These are phyloP conservation scores for Stenodema calcarata DNA, from an alignment of 2,888 invertebrate species.

Conservation along the genomic window DNA sequence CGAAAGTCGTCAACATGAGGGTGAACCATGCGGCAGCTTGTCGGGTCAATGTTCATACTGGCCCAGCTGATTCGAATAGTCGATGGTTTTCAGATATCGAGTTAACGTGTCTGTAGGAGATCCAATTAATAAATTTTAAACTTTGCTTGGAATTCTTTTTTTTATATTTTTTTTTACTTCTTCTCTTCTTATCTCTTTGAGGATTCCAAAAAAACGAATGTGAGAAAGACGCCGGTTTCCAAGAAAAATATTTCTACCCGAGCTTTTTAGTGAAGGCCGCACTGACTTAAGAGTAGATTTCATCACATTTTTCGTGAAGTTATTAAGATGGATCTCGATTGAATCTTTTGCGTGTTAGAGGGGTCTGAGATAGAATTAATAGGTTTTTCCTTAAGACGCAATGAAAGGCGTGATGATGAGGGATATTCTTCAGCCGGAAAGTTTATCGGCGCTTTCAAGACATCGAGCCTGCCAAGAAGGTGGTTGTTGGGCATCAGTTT, in stretches of 20 bases:
- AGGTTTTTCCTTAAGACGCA: not conserved
- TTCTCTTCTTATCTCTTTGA: not conserved
- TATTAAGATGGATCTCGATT: not conserved
- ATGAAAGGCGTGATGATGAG: not conserved
- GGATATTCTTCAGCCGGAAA: not conserved
- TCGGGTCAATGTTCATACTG: too few species aligned
- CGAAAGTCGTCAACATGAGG: too few species aligned
- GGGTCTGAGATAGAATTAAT: not conserved
- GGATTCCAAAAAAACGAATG: not conserved
- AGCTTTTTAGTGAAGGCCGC: not conserved
- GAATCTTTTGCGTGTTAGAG: not conserved
- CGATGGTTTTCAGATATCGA: too few species aligned
- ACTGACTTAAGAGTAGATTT: not conserved
- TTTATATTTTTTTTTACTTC: too few species aligned
- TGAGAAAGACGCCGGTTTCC: not conserved
- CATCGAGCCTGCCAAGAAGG: not conserved
- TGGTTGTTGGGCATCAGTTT: not conserved
- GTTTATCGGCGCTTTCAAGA: not conserved
- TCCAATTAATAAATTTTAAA: too few species aligned
- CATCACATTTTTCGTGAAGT: not conserved
- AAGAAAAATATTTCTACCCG: not conserved
- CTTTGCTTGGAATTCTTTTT: not conserved
- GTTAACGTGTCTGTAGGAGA: too few species aligned
- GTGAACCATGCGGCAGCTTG: too few species aligned
- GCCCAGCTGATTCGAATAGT: too few species aligned